A percentile compares a stretch with the other conserved stretches of the same genome.
Evolutionary conservation across 2,888 invertebrate genomes (phyloP).

Genomic region (Leucophenga montana): DNA sequence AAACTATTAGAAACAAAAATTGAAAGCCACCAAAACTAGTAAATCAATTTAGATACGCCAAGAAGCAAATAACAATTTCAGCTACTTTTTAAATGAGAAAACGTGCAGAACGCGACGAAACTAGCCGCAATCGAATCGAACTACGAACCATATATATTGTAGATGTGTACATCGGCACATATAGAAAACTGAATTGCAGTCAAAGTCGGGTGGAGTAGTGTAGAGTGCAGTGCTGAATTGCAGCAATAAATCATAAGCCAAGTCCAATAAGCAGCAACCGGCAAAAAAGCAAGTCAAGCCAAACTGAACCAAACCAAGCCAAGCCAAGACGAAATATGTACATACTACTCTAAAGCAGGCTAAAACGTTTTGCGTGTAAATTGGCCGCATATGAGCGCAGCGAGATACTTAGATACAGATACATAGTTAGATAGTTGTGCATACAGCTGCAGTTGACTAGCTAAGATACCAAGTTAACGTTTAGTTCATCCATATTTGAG

Average conservation of each 20-base stretch:
- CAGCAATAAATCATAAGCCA: constrained; percentile 28
- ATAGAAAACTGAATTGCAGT: not conserved
- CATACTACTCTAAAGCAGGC: constrained; percentile 6
- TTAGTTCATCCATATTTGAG: constrained; percentile 41
- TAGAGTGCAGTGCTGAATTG: constrained; percentile 15
- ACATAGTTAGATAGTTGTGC: not conserved
- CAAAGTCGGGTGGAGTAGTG: not conserved
- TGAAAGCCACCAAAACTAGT: constrained; percentile 15
- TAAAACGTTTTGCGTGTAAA: constrained; percentile 27
- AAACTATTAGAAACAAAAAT: not conserved
- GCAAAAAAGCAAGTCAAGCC: not conserved
- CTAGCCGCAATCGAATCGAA: constrained; percentile 9
- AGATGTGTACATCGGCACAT: no score
- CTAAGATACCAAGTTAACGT: not conserved
- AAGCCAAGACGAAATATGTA: not conserved
- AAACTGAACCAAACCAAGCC: not conserved
- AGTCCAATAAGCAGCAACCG: not conserved
- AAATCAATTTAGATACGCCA: constrained; percentile 27
- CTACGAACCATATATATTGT: not conserved
- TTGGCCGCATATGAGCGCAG: constrained; percentile 11
- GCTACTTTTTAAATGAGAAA: constrained; percentile 36
- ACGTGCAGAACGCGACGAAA: constrained; percentile 22
- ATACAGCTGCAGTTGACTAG: constrained; percentile 22
- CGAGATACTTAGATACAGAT: constrained; percentile 42
- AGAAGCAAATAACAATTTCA: constrained; percentile 19